Evolutionary conservation across 2,888 invertebrate genomes (phyloP).

Genomic region (Formica aserva): DNA sequence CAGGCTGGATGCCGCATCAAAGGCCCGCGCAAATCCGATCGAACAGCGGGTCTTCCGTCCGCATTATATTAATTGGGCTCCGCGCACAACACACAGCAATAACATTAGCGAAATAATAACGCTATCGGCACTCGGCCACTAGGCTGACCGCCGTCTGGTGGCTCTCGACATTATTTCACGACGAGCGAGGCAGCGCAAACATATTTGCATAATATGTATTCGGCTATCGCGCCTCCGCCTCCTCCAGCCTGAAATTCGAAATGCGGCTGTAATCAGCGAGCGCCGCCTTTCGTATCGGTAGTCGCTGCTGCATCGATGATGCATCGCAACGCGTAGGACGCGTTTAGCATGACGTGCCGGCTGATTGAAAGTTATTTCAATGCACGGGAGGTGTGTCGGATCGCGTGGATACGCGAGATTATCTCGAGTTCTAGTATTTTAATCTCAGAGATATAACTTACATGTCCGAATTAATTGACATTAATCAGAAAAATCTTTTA

Average conservation of each 20-base stretch:
- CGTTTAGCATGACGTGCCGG: slow-evolving; percentile 25
- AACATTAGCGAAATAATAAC: slow-evolving; percentile 81
- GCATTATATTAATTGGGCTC: slow-evolving; percentile 76
- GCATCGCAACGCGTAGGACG: slow-evolving; percentile 26
- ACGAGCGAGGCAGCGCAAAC: slow-evolving; percentile 62
- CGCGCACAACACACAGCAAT: slow-evolving; percentile 74
- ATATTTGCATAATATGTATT: slow-evolving; percentile 73
- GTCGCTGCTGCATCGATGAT: slow-evolving; percentile 14
- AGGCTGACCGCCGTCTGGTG: slow-evolving; percentile 48
- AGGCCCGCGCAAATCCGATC: slow-evolving; percentile 64
- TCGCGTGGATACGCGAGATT: not conserved
- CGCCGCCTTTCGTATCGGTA: slow-evolving; percentile 40
- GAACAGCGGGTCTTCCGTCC: slow-evolving; percentile 57
- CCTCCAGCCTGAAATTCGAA: slow-evolving; percentile 47
- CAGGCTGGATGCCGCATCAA: slow-evolving; percentile 64
- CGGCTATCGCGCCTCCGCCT: slow-evolving; percentile 48
- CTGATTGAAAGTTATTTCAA: slow-evolving; percentile 37
- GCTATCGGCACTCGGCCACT: slow-evolving; percentile 73
- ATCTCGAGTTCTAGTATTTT: not conserved
- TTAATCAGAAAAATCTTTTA: not conserved
- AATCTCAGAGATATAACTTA: not conserved
- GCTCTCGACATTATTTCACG: slow-evolving; percentile 63
- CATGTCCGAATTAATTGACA: not conserved
- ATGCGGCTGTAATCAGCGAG: slow-evolving; percentile 56
- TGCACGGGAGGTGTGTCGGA: not conserved